Percentiles rank a stretch among this genome's conserved stretches.
Evolutionary conservation across 2,113 vertebrate genomes (phyloP).

Genomic region (Desmodus rotundus): DNA sequence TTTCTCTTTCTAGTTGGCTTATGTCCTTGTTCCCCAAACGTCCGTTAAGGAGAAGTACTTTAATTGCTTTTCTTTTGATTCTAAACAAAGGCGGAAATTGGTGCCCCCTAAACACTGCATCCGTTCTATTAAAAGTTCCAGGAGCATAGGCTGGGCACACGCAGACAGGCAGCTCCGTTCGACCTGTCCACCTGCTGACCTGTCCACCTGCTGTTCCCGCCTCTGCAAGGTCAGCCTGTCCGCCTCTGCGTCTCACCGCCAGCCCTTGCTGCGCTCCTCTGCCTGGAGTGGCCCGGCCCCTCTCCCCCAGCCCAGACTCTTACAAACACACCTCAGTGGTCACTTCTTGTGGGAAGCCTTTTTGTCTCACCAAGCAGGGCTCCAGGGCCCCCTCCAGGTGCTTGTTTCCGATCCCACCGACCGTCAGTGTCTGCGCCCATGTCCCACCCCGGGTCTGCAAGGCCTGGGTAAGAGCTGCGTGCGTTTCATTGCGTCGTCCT

Average conservation of each 20-base stretch:
- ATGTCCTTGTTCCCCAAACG: background rate
- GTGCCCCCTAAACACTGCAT: no score
- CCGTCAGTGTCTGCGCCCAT: no score
- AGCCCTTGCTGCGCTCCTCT: background rate
- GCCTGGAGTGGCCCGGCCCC: background rate
- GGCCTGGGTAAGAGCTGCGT: no score
- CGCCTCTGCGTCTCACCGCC: background rate
- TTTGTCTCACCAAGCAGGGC: no score
- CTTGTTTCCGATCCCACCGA: no score
- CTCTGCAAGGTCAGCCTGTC: background rate
- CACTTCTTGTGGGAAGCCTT: no score
- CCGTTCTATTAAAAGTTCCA: background rate
- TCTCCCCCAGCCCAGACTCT: background rate
- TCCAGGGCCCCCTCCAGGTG: no score
- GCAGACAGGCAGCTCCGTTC: background rate
- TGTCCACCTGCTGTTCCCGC: no score
- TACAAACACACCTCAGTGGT: no score
- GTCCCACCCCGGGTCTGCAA: no score
- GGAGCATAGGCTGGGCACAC: background rate
- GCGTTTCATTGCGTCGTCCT: no score
- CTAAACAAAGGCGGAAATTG: background rate
- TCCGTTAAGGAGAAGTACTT: background rate
- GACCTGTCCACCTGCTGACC: accelerated
- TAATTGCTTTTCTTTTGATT: background rate
- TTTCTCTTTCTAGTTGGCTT: background rate